A percentile compares a stretch with the other conserved stretches of the same genome.
These are phyloP conservation scores for Psophia crepitans DNA, from an alignment of 2,113 vertebrate genomes.

Conservation along the genomic window DNA sequence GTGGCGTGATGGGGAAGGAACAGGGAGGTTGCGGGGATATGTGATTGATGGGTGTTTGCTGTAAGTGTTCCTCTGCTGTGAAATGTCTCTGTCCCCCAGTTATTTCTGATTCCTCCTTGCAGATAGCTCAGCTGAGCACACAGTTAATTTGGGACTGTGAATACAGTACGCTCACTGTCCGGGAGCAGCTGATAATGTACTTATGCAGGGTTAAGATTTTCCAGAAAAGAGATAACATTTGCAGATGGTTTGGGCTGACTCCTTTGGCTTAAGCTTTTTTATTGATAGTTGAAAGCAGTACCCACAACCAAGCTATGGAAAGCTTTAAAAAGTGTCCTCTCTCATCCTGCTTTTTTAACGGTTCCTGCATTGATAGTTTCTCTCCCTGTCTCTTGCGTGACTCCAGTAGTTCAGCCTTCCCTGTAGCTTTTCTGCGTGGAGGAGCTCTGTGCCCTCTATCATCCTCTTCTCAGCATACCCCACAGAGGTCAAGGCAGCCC, in stretches of 20 bases:
- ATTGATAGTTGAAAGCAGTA: constrained; percentile 14
- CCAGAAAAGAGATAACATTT: constrained; percentile 56
- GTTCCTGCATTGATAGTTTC: not conserved
- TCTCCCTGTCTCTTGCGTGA: not conserved
- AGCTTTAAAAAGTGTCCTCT: not conserved
- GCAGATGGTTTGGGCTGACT: constrained; percentile 39
- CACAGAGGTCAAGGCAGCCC: not conserved
- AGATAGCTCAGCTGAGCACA: not conserved
- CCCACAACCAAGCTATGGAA: constrained; percentile 7
- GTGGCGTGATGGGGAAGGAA: not conserved
- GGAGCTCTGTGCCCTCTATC: not conserved
- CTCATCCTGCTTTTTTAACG: not conserved
- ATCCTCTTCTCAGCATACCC: not conserved
- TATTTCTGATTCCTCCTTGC: not conserved
- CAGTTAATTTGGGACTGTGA: not conserved
- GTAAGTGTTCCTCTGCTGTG: not conserved
- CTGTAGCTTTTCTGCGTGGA: not conserved
- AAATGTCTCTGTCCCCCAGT: not conserved
- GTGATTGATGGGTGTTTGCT: not conserved
- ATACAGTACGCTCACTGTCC: not conserved
- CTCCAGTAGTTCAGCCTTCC: not conserved
- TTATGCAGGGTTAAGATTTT: constrained; percentile 47
- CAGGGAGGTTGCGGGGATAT: not conserved
- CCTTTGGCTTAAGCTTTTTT: constrained; percentile 27
- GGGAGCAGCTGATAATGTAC: constrained; percentile 44